These are phyloP conservation scores for Cosmia pyralina DNA, from an alignment of 2,888 invertebrate species.

Conservation along the genomic window DNA sequence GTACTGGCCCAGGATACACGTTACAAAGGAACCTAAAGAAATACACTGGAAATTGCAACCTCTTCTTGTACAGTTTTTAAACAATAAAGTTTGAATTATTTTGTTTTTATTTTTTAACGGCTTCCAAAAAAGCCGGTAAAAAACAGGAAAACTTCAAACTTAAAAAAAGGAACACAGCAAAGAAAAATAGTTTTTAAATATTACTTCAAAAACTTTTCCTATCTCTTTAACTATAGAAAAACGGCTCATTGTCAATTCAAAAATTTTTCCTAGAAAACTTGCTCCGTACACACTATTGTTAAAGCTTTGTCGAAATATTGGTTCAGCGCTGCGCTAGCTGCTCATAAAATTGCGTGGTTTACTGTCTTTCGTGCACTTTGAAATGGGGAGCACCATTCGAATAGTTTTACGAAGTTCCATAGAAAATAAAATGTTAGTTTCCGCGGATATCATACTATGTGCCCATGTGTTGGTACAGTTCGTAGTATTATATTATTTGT, in stretches of 20 bases:
- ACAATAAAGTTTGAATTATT: no score
- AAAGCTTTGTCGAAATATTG: constrained; percentile 61
- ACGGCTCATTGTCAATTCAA: constrained; percentile 36
- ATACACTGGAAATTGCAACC: no score
- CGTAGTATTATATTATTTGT: no score
- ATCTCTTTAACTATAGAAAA: constrained; percentile 6
- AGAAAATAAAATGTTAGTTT: constrained; percentile 28
- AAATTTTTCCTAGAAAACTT: constrained; percentile 44
- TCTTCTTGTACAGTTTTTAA: no score
- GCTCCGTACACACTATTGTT: constrained; percentile 31
- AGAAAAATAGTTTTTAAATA: constrained; percentile 12
- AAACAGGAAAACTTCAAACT: not conserved
- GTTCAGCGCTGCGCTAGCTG: constrained; percentile 33
- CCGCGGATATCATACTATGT: not conserved
- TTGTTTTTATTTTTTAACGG: no score
- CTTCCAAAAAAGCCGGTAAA: not conserved
- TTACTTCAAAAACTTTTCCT: constrained; percentile 13
- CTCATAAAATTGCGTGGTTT: constrained; percentile 56
- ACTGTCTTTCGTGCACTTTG: constrained; percentile 46
- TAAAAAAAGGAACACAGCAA: not conserved
- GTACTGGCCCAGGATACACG: no score
- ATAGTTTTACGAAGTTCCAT: constrained; percentile 35
- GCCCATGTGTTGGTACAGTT: not conserved
- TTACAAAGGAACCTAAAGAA: no score
- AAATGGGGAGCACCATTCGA: constrained; percentile 26